Evolutionary conservation across 2,888 invertebrate species (phyloP), one percentile per base, ranked within the genome.

Genomic region (Caenorhabditis parvicauda): DNA sequence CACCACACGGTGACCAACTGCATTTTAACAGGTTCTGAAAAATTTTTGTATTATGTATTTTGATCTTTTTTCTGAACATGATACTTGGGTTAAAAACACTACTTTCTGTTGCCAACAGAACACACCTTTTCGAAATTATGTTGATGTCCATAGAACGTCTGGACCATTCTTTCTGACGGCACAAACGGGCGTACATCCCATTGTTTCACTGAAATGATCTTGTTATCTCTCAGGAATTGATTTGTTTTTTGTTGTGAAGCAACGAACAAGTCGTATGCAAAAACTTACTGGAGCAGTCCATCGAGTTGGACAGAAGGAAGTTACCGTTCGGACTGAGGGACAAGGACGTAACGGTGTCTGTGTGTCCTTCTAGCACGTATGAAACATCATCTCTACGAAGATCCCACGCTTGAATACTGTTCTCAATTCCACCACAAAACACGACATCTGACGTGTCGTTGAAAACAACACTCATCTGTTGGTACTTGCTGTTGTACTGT

Each of bases 181-280:
- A 92, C 93, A 84, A 91, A 96, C 0, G 96, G 92, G 25, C 95
- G 86, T 50, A 96, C 88, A 83, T 98, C 96, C 95, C 96, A 98
- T 75, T 95, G 90, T 55, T 95, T 86, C 29, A 95, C 85, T 83
- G 71, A n/a, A 59, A 79, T 77, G 9, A 22, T 14, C 28, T 37
- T 39, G 39, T 41, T 21, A 7, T 43, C 9, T 50, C 12, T n/a
- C 28, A 17, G 29, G 38, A 28, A 41, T 21, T 19, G 7, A 51
- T 2, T n/a, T 6, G 9, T 38, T n/a, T n/a, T n/a, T n/a, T n/a
- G n/a, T n/a, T n/a, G n/a, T n/a, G 27, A 17, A 42, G 17, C 14
- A 22, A 49, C 7, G 4, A 41, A 37, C 6, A 7, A 14, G 5
- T 14, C 38, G 2, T 14, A 46, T 14, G n/a, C n/a, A n/a, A n/a